Evolutionary conservation across 2,797 vertebrate genomes (phyloP), one percentile per base, ranked within the genome.

Genomic region (Bradypodion pumilum): DNA sequence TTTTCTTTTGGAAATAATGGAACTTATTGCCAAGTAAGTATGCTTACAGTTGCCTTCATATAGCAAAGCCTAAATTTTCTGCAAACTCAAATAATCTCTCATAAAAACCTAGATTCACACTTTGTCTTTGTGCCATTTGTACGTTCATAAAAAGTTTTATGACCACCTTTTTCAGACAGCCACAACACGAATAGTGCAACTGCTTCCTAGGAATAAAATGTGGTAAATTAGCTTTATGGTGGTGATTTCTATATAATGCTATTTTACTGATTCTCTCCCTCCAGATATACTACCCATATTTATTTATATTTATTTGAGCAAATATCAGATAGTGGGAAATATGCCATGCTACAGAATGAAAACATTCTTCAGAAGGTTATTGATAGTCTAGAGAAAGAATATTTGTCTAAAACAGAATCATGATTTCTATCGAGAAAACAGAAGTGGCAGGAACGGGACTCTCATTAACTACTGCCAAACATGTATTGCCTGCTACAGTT

Each of bases 31-130:
- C 72, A 74, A 52, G 21, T 19, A 63, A 9, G 29, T 29, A 6
- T 35, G 68, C 68, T 44, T 66, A 59, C 5, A 27, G 68, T 15
- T 27, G 49, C 82, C 56, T n/a, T 46, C 52, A 70, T 27, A 59
- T 3, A 56, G 74, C 89, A 92, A 95, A 93, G 92, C 86, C 10
- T 60, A 90, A 84, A 95, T 93, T 92, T 95, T 94, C 94, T 12
- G 44, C 80, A 44, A 74, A 90, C 90, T 90, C 85, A 75, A 81
- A 83, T 63, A 78, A 85, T 86, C 82, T 83, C 92, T 90, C 91
- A 86, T 91, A 92, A 95, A 94, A 94, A 88, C 89, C 60, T 35
- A 82, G 84, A 83, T 91, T 93, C 88, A 88, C 93, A 91, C 92
- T 91, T 89, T 1, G 82, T 92, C 87, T 89, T 1, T 87, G 89